Conservation (phyloP, 2,888 invertebrate genomes). For the Amblyjoppa fuscipennis region DNA sequence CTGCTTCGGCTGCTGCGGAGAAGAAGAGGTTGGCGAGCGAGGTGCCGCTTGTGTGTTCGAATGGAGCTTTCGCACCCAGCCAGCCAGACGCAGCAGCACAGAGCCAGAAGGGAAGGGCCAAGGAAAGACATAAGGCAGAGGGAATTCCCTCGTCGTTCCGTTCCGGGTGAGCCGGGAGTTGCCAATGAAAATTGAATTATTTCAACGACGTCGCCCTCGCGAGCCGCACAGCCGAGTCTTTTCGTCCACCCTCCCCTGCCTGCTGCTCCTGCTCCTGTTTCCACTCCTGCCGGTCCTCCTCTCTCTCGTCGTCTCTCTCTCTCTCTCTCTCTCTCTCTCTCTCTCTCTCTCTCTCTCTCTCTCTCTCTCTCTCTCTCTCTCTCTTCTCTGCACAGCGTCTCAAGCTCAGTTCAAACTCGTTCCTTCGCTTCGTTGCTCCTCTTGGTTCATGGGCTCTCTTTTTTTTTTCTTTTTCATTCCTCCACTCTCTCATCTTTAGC, state of each 20-base stretch:
- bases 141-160: slow-evolving; percentile 58
- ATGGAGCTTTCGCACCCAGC: slow-evolving; percentile 46
- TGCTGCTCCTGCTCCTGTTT: neutral
- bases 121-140: slow-evolving; percentile 42
- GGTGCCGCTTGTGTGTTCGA: slow-evolving; percentile 50
- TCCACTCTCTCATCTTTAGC: slow-evolving; percentile 52
- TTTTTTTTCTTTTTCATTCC: slow-evolving; percentile 15
- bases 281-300: neutral
- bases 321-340: neutral
- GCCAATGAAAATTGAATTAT: slow-evolving; percentile 70
- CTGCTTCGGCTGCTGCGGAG: neutral
- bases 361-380: neutral
- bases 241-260: slow-evolving; percentile 29
- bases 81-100: slow-evolving; percentile 50
- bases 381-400: slow-evolving; percentile 21
- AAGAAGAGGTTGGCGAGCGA: slow-evolving; percentile 12
- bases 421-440: slow-evolving; percentile 3
- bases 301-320: neutral
- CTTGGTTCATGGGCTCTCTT: neutral
- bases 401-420: slow-evolving; percentile 20
- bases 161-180: slow-evolving; percentile 52
- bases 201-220: slow-evolving; percentile 59
- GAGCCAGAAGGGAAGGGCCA: slow-evolving; percentile 41
- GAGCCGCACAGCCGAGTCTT: slow-evolving; percentile 18
- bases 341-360: neutral